Percentiles rank a stretch among this genome's conserved stretches.
Conservation (phyloP, 2,113 vertebrate genomes). For the Acrocephalus arundinaceus region DNA sequence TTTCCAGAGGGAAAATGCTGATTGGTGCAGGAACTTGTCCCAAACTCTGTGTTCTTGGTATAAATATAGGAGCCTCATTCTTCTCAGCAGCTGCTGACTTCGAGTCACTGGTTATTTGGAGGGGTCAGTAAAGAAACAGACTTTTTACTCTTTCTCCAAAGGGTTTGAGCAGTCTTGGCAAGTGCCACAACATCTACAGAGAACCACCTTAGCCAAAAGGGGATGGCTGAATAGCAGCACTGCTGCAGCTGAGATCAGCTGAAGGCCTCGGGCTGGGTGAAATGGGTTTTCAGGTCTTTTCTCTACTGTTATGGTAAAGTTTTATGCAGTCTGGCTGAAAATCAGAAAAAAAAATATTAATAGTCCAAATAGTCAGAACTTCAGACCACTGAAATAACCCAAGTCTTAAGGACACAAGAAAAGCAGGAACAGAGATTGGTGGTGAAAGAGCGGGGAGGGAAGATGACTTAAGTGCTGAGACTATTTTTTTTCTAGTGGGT, state of each 20-base stretch:
- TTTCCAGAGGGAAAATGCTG: not conserved
- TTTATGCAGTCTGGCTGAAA: not conserved
- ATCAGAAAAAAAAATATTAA: not conserved
- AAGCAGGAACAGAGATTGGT: not conserved
- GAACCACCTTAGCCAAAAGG: not conserved
- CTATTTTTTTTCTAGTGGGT: not conserved
- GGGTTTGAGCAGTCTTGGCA: not conserved
- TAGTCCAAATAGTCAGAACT: not conserved
- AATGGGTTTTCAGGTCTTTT: not conserved
- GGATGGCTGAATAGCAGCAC: not conserved
- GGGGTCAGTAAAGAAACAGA: not conserved
- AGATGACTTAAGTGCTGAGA: not conserved
- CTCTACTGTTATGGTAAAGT: not conserved
- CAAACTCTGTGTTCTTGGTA: not conserved
- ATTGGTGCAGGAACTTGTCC: not conserved
- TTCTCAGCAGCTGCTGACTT: not conserved
- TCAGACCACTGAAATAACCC: not conserved
- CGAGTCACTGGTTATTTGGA: fast-evolving
- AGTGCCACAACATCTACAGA: not conserved
- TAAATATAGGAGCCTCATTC: not conserved
- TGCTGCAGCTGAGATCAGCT: not conserved
- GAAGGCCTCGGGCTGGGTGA: not conserved
- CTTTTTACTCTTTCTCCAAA: not conserved
- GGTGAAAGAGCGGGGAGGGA: not conserved
- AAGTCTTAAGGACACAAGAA: not conserved